These are phyloP conservation scores for Nemotelus pantherinus DNA, from an alignment of 2,888 invertebrate species.

Conservation along the genomic window DNA sequence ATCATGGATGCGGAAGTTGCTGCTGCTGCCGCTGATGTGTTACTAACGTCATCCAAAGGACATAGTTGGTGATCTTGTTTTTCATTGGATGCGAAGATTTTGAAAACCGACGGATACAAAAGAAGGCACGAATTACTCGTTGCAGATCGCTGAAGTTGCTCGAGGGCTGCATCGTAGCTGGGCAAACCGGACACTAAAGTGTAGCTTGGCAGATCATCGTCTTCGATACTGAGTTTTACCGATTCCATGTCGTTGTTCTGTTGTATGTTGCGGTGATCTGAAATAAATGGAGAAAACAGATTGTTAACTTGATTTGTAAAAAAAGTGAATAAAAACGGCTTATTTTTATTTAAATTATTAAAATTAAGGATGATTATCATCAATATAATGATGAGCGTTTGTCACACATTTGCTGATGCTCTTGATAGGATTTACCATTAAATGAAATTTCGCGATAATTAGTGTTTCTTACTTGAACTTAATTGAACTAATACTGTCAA, in stretches of 20 bases:
- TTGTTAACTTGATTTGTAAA: not conserved
- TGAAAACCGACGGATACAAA: conserved; percentile 48
- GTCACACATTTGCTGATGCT: not conserved
- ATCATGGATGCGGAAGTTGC: not conserved
- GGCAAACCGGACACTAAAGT: conserved; percentile 73
- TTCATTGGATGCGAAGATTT: conserved; percentile 45
- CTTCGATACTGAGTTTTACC: conserved; percentile 59
- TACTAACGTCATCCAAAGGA: not conserved
- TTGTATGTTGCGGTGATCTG: conserved; percentile 55
- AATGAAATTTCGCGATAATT: no score
- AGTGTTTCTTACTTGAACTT: no score
- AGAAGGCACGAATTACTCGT: conserved; percentile 44
- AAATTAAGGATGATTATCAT: conserved; percentile 3
- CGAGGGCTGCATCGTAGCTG: conserved; percentile 71
- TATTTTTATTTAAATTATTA: not conserved
- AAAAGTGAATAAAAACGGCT: not conserved
- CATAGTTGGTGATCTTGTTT: conserved; percentile 19
- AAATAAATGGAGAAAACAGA: conserved; percentile 43
- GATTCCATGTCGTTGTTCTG: conserved; percentile 58
- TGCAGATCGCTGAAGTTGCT: conserved; percentile 66
- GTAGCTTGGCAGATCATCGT: conserved; percentile 71
- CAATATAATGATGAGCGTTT: not conserved
- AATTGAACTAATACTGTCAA: no score
- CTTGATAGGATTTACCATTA: no score
- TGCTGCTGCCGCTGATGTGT: not conserved